Conservation (phyloP, 2,797 vertebrate genomes). For the Podarcis lilfordi region DNA sequence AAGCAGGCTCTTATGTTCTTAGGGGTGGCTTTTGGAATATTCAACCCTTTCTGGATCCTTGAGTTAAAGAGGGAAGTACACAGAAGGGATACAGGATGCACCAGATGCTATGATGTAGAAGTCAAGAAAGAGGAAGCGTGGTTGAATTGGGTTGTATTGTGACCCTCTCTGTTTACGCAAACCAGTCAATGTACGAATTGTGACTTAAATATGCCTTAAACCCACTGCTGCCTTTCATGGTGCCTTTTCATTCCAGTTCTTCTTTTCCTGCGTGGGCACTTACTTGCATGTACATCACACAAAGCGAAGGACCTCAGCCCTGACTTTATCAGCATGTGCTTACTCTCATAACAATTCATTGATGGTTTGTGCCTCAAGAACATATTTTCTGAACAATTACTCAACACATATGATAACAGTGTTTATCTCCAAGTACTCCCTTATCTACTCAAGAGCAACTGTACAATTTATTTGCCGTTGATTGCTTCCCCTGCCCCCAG, state of each 20-base stretch:
- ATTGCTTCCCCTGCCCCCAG: slow-evolving; percentile 27
- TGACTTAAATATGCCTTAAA: neutral
- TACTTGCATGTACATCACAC: neutral
- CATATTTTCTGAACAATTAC: slow-evolving; percentile 19
- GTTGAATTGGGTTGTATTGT: too few relatives aligned
- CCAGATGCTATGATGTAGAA: too few relatives aligned
- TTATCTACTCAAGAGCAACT: slow-evolving; percentile 16
- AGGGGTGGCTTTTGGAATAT: neutral
- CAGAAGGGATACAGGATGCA: too few relatives aligned
- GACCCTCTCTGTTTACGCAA: neutral
- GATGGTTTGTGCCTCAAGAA: neutral
- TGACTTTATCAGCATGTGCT: accelerated
- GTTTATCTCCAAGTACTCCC: slow-evolving; percentile 6
- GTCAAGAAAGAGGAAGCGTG: too few relatives aligned
- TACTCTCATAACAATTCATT: neutral
- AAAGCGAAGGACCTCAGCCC: neutral
- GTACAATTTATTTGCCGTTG: slow-evolving; percentile 1
- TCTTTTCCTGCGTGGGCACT: neutral
- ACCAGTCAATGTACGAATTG: neutral
- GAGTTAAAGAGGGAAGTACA: too few relatives aligned
- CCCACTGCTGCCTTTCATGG: neutral
- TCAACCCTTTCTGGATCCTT: too few relatives aligned
- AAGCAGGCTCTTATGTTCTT: neutral
- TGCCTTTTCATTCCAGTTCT: neutral
- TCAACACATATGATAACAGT: neutral